Percentiles rank a stretch among this genome's conserved stretches.
phyloP scores from a whole-genome alignment of 2,113 vertebrate species.

The Motacilla tschutschensis region DNA sequence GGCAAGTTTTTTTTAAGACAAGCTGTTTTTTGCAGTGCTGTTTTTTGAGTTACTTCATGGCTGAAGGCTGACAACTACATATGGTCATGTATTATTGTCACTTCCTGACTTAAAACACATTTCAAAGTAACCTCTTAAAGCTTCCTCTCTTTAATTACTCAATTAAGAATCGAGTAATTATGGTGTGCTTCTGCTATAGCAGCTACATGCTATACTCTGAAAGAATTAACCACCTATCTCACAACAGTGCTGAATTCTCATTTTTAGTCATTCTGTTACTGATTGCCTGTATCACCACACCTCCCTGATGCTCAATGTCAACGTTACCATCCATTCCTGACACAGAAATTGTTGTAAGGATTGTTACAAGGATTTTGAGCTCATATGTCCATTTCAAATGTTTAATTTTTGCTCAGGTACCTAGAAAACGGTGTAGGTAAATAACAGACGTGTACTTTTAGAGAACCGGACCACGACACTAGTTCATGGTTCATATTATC shows the following conservation, averaged over 20 bases:
- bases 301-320: not conserved
- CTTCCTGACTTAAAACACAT: not conserved
- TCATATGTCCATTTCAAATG: not conserved
- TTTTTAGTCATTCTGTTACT: not conserved
- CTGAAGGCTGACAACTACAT: not conserved
- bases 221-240: not conserved
- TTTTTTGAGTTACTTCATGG: not conserved
- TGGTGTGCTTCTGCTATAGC: not conserved
- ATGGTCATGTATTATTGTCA: not conserved
- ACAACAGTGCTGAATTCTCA: not conserved
- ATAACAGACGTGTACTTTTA: not conserved
- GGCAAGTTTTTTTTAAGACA: not conserved
- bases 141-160: not conserved
- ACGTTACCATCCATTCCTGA: accelerated
- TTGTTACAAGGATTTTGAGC: not conserved
- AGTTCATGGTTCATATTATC: too few relatives aligned
- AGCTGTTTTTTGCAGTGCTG: not conserved
- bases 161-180: not conserved
- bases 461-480: accelerated
- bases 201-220: not conserved
- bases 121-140: not conserved
- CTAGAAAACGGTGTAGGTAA: not conserved
- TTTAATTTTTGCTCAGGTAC: not conserved
- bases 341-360: not conserved
- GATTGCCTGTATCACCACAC: not conserved